Evolutionary conservation across 2,888 invertebrate species (phyloP), one percentile per base, ranked within the genome.

Genomic region (Drosophila basisetae): DNA sequence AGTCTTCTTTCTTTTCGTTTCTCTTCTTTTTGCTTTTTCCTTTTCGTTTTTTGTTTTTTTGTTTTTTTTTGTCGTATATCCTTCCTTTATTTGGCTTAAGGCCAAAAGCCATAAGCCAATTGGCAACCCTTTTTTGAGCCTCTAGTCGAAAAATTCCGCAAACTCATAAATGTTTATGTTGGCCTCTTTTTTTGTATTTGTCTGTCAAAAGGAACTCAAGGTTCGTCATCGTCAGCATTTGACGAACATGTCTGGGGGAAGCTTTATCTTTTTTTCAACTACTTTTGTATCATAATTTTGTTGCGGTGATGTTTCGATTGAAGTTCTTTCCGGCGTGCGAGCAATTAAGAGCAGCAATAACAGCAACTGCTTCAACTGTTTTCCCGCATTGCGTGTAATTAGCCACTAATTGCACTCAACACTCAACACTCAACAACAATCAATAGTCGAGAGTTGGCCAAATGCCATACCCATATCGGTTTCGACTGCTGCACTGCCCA

Each of bases 101-200:
- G 58, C 58, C 39, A n/a, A 56, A 55, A 37, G 55, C 55, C 37
- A 37, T 55, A 55, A 49, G 41, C 50, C 59, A 59, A 69, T 71
- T 70, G 70, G 39, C 28, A 76, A 63, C 76, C 77, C 77, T 71
- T 78, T 64, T 53, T n/a, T n/a, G 30, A 64, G 62, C 64, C 67
- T 65, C 78, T 81, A 78, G 78, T 62, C 82, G 70, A 64, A 82
- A 88, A 88, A 85, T 85, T 85, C 85, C 85, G 78, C 80, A 85
- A 85, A 85, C 90, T 90, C 85, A 85, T 85, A 90, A 89, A 85
- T 85, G 78, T 85, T 72, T 76, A 89, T 84, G 78, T 60, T 62
- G 64, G 52, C 25, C 64, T 50, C 10, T 50, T 28, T 39, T 18
- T 35, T 22, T 25, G 25, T 25, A 28, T 55, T 37, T 39, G n/a